Evolutionary conservation across 1,140 invertebrate species (phyloP).

Genomic region (Adelges cooleyi): DNA sequence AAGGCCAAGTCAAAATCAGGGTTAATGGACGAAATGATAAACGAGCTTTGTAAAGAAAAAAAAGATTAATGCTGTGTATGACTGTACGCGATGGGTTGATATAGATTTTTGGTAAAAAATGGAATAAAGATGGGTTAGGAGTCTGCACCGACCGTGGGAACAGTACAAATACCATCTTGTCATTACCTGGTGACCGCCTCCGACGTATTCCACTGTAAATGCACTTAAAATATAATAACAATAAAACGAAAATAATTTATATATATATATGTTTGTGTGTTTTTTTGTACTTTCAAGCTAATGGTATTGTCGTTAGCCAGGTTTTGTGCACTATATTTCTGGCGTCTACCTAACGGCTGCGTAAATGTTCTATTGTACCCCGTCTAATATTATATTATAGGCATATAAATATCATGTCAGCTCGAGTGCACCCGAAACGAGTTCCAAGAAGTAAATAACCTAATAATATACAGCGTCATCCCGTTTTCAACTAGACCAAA

Average conservation of each 20-base stretch:
- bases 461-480: neutral
- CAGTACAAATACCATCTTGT: neutral
- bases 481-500: neutral
- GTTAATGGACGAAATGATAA: conserved; percentile 29
- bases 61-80: conserved; percentile 14
- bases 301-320: conserved; percentile 25
- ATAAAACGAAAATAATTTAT: neutral
- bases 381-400: no score
- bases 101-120: conserved; percentile 28
- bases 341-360: neutral
- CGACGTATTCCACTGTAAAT: neutral
- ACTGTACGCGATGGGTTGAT: conserved; percentile 22
- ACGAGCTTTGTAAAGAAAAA: conserved; percentile 18
- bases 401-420: no score
- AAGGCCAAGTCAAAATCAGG: conserved; percentile 16
- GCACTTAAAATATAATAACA: conserved; percentile 27
- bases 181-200: conserved; percentile 22
- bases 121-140: conserved; percentile 26
- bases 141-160: conserved; percentile 24
- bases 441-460: neutral
- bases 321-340: conserved; percentile 17
- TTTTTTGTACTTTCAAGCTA: neutral
- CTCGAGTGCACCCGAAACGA: neutral
- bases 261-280: neutral
- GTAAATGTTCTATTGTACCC: neutral